Evolutionary conservation across 2,113 vertebrate genomes (phyloP), one percentile per base, ranked within the genome.

Genomic region (Elephas maximus): DNA sequence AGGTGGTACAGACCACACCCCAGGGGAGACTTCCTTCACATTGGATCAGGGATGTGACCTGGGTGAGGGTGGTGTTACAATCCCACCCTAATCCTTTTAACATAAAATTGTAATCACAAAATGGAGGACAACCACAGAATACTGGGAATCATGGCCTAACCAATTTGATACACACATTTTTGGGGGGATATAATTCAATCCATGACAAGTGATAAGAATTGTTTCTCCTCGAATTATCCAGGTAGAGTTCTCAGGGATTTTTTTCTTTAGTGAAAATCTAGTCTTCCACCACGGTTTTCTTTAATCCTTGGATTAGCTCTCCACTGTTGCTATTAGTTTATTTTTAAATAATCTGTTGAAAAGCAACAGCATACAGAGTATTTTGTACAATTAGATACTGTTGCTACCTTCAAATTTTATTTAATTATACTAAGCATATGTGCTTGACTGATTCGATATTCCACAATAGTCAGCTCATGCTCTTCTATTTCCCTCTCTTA

Each of bases 301-400:
- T 83, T 80, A 95, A 41, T 8, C 37, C 76, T 90, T 90, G 53
- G 7, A 89, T 76, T 81, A 63, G 10, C 37, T 73, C 45, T 63
- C 57, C 60, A 51, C 92, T 93, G 6, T 83, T 63, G 23, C 26
- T 93, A n/a, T 87, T 86, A 60, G 8, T 74, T 91, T 85, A 74
- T 92, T 91, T 81, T 95, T 87, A 89, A 89, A 91, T 37, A 96
- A 53, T 80, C 33, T 95, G 33, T 30, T 82, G 15, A 73, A 20
- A 93, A 81, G 53, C 23, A 65, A 74, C n/a, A 95, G n/a, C 20
- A 51, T 53, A 63, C 10, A 87, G 77, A 62, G 21, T 48, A 45
- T 82, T 90, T 83, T 45, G 20, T 65, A 41, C 71, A 94, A 93
- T 95, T 87, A 85, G 67, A 88, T 80, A 65, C 6, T 41, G 2